These are phyloP conservation scores for Psilopogon haemacephalus DNA, from an alignment of 2,113 vertebrate species.

Conservation along the genomic window DNA sequence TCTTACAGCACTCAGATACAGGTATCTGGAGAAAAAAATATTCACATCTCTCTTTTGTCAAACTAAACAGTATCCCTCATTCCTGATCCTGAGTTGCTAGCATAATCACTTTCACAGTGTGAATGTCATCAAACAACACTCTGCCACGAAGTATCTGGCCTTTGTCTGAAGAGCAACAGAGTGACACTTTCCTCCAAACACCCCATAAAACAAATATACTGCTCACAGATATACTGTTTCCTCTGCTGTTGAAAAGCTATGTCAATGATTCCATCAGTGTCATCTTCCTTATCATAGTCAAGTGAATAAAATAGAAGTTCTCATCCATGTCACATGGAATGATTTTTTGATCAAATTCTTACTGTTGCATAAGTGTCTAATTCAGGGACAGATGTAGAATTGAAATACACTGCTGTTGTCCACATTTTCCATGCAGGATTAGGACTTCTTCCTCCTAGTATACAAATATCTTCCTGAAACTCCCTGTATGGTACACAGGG, in stretches of 20 bases:
- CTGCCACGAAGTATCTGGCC: background rate
- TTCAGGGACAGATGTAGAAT: background rate
- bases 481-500: background rate
- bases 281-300: background rate
- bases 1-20: background rate
- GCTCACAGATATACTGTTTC: background rate
- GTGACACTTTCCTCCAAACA: background rate
- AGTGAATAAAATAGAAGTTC: background rate
- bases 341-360: background rate
- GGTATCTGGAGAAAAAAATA: background rate
- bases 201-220: background rate
- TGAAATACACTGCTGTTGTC: background rate
- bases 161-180: background rate
- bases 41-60: background rate
- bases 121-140: background rate
- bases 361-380: background rate
- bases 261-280: background rate
- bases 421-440: background rate
- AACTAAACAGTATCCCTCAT: background rate
- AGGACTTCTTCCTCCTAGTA: background rate
- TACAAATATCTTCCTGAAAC: background rate
- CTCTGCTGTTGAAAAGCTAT: background rate
- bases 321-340: background rate
- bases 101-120: background rate
- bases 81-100: background rate